These are phyloP conservation scores for Rallus limicola DNA, from an alignment of 2,113 vertebrate species.

Conservation along the genomic window DNA sequence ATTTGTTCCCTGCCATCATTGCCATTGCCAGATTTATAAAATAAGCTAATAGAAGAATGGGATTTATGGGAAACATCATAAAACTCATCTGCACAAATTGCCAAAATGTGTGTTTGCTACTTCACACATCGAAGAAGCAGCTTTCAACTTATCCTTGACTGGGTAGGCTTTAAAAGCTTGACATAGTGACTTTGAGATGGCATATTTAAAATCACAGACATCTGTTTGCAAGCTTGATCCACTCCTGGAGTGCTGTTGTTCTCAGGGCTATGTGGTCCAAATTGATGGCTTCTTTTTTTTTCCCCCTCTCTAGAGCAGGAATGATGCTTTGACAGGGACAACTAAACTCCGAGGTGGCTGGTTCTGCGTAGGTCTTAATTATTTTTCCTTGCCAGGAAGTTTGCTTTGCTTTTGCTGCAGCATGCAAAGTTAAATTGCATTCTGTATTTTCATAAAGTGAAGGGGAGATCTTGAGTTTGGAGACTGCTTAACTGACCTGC, in stretches of 20 bases:
- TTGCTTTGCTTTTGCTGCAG: neutral
- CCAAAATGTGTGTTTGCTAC: neutral
- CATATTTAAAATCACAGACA: too few relatives aligned
- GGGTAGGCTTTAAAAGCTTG: neutral
- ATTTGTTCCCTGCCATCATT: neutral
- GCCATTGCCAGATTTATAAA: neutral
- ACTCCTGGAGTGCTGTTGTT: neutral
- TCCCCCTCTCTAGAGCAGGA: neutral
- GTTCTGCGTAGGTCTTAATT: neutral
- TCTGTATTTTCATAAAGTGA: neutral
- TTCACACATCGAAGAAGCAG: neutral
- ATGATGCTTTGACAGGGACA: neutral
- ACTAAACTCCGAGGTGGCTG: neutral
- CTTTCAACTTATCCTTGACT: neutral
- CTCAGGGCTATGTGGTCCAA: neutral
- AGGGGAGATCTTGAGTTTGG: accelerated
- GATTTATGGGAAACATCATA: neutral
- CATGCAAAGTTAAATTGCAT: neutral
- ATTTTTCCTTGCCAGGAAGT: neutral
- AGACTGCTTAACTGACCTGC: neutral
- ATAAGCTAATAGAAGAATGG: neutral
- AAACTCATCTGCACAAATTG: neutral
- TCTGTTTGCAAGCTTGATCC: neutral
- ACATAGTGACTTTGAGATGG: neutral
- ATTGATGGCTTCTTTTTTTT: neutral